These are phyloP conservation scores for Onychostruthus taczanowskii DNA, from an alignment of 2,113 vertebrate species.

Conservation along the genomic window DNA sequence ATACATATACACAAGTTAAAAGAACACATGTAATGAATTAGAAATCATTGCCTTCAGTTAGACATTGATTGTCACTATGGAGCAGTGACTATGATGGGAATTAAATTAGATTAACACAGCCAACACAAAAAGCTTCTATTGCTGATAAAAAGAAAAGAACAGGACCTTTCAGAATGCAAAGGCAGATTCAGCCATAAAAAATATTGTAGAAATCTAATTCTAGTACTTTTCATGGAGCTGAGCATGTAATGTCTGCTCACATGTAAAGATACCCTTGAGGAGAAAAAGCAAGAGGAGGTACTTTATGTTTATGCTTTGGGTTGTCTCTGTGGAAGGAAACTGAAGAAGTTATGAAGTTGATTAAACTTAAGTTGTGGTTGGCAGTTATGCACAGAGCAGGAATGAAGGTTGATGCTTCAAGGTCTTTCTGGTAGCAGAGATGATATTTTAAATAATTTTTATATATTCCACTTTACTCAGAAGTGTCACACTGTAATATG, in stretches of 20 bases:
- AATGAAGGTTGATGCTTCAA: conserved; percentile 26
- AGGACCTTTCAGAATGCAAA: conserved; percentile 14
- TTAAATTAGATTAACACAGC: neutral
- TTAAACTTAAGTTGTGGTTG: conserved; percentile 59
- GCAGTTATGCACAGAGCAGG: conserved; percentile 51
- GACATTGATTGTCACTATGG: neutral
- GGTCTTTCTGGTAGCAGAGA: neutral
- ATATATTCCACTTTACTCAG: neutral
- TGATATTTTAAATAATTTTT: conserved; percentile 7
- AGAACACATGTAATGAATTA: conserved; percentile 42
- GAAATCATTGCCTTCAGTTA: conserved; percentile 24
- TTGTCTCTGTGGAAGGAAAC: conserved; percentile 44
- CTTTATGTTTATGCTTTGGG: conserved; percentile 70
- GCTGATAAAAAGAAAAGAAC: conserved; percentile 14
- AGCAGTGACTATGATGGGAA: neutral
- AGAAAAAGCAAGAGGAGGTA: conserved; percentile 35
- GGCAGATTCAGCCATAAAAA: conserved; percentile 46
- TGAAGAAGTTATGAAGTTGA: conserved; percentile 53
- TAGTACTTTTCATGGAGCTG: conserved; percentile 56
- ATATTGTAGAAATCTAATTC: conserved; percentile 55
- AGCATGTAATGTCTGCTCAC: conserved; percentile 47
- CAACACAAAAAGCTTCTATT: neutral
- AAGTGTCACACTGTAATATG: neutral
- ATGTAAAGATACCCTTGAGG: conserved; percentile 57
- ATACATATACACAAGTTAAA: conserved; percentile 10